Evolutionary conservation across 2,113 vertebrate species (phyloP).

Genomic region (Anguilla japonica): DNA sequence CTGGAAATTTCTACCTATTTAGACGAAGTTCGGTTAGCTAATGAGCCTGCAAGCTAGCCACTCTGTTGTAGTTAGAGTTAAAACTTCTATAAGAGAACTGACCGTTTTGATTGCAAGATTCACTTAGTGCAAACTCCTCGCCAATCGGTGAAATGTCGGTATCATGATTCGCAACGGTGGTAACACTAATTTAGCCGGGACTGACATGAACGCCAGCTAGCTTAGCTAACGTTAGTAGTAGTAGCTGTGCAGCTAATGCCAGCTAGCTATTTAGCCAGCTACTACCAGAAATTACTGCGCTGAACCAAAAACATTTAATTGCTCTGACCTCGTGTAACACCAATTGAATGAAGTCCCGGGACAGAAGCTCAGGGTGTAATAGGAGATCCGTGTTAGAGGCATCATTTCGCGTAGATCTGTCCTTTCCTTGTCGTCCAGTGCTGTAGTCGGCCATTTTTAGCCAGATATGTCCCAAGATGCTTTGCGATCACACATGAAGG

Average conservation of each 20-base stretch:
- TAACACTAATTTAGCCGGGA: too few species aligned
- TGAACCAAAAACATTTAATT: neutral
- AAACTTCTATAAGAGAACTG: too few species aligned
- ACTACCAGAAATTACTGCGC: neutral
- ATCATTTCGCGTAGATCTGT: slow-evolving; percentile 5
- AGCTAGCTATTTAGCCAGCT: neutral
- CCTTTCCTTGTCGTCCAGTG: slow-evolving; percentile 34
- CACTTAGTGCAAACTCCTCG: too few species aligned
- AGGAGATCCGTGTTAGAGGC: slow-evolving; percentile 55
- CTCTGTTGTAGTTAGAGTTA: too few species aligned
- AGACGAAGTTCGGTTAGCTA: too few species aligned
- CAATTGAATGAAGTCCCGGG: slow-evolving; percentile 62
- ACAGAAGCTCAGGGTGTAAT: slow-evolving; percentile 72
- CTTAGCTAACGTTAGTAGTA: too few species aligned
- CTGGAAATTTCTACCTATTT: too few species aligned
- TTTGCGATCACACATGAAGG: slow-evolving; percentile 3
- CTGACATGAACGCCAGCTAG: neutral
- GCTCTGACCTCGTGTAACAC: slow-evolving; percentile 66
- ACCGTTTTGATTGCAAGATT: too few species aligned
- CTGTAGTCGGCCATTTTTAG: slow-evolving; percentile 62
- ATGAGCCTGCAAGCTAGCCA: too few species aligned
- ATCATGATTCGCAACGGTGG: too few species aligned
- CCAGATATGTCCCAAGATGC: slow-evolving; percentile 43
- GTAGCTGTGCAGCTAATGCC: neutral
- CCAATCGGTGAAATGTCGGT: too few species aligned